A percentile compares a stretch with the other conserved stretches of the same genome.
These are phyloP conservation scores for Acropora tenuis DNA, from an alignment of 64 coral and sea anemone species.

Conservation along the genomic window DNA sequence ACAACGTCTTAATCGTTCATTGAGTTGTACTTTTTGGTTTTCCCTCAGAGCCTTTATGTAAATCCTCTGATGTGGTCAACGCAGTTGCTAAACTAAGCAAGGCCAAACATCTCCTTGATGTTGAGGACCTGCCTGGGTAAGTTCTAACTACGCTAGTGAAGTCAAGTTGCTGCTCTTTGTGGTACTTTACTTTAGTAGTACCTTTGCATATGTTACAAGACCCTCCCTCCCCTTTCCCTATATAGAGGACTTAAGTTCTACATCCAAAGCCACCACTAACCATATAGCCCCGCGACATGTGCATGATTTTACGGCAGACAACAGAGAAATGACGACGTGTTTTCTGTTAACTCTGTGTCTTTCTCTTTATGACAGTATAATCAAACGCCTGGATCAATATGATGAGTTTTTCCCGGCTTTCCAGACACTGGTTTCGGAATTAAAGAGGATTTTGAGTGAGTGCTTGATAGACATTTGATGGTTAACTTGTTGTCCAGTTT, in stretches of 20 bases:
- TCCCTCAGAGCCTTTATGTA: constrained; percentile 70
- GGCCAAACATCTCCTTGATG: constrained; percentile 76
- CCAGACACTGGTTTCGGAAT: constrained; percentile 82
- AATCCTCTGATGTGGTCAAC: constrained; percentile 86
- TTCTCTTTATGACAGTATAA: constrained; percentile 55
- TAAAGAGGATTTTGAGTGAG: constrained; percentile 77
- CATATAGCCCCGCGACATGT: too few species aligned
- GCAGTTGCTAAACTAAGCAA: constrained; percentile 90
- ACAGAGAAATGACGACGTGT: neutral
- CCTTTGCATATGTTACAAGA: too few species aligned
- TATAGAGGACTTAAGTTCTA: too few species aligned
- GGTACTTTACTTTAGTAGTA: too few species aligned
- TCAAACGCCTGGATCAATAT: constrained; percentile 86
- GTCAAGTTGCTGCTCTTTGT: neutral
- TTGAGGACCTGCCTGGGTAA: constrained; percentile 85
- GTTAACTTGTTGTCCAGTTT: too few species aligned
- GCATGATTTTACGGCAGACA: too few species aligned
- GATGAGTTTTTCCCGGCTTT: constrained; percentile 95
- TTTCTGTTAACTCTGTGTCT: neutral
- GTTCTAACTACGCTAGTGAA: neutral
- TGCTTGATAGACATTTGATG: neutral
- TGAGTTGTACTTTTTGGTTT: neutral
- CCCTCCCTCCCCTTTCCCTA: too few species aligned
- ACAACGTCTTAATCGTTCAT: too few species aligned
- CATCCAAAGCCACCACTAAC: too few species aligned